These are phyloP conservation scores for Lepidocolaptes lacrymiger DNA, from an alignment of 2,797 vertebrate genomes.

Conservation along the genomic window DNA sequence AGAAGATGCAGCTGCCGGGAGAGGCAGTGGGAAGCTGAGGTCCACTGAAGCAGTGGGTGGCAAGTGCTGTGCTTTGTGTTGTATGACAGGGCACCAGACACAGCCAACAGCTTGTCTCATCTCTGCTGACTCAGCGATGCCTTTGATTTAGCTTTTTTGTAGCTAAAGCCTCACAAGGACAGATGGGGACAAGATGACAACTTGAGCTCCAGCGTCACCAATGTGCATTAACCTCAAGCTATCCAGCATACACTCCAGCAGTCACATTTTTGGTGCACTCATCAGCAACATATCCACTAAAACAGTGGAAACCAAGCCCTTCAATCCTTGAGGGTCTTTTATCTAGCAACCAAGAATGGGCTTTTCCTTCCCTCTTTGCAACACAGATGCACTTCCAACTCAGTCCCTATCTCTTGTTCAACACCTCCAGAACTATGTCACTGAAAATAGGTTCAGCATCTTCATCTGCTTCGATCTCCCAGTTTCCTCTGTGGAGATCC, in stretches of 20 bases:
- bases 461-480: background rate
- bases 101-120: background rate
- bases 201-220: background rate
- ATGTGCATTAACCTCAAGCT: rapidly evolving
- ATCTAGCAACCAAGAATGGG: background rate
- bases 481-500: background rate
- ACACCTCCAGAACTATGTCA: background rate
- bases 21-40: background rate
- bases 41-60: background rate
- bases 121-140: background rate
- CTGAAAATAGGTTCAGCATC: background rate
- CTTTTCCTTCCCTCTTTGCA: background rate
- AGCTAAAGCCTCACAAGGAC: background rate
- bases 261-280: background rate
- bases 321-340: rapidly evolving
- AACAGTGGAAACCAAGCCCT: background rate
- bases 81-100: background rate
- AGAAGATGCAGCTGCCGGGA: background rate
- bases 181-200: background rate
- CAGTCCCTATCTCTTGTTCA: background rate
- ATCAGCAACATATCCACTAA: background rate
- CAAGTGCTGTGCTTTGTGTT: background rate
- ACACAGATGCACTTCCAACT: rapidly evolving
- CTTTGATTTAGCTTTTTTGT: background rate
- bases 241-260: background rate